Evolutionary conservation across 2,113 vertebrate species (phyloP).

Genomic region (Colistium nudipinnis): DNA sequence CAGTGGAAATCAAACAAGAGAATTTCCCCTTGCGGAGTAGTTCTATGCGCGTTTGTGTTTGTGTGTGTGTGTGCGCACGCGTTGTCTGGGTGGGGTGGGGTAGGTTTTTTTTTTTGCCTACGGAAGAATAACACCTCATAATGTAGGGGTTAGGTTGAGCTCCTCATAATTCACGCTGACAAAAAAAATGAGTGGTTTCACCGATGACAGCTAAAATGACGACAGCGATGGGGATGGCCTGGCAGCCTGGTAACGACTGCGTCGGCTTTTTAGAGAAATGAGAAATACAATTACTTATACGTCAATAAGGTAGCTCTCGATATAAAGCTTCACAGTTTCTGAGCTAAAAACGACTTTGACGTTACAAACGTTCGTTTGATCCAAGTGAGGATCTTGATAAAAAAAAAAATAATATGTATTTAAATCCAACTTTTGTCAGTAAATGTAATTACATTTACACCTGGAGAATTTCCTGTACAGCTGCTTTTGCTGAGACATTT

Average conservation of each 20-base stretch:
- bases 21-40: constrained; percentile 23
- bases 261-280: too few relatives aligned
- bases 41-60: not conserved
- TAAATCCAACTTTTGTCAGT: too few relatives aligned
- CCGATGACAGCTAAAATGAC: constrained; percentile 36
- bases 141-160: constrained; percentile 21
- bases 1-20: constrained; percentile 45
- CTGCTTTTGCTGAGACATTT: not conserved
- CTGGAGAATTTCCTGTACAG: not conserved
- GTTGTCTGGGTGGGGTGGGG: constrained; percentile 10
- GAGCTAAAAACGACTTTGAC: too few relatives aligned
- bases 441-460: too few relatives aligned
- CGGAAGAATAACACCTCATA: constrained; percentile 45
- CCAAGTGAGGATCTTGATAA: too few relatives aligned
- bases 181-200: constrained; percentile 9
- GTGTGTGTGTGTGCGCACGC: not conserved
- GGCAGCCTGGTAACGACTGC: constrained; percentile 24
- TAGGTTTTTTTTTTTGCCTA: constrained; percentile 19
- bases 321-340: too few relatives aligned
- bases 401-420: too few relatives aligned
- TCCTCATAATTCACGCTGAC: constrained; percentile 22
- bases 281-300: too few relatives aligned
- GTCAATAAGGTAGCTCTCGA: too few relatives aligned
- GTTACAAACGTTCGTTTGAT: too few relatives aligned
- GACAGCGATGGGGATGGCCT: constrained; percentile 24